Conservation (phyloP, 2,888 invertebrate species). For the Tribolium freemani region DNA sequence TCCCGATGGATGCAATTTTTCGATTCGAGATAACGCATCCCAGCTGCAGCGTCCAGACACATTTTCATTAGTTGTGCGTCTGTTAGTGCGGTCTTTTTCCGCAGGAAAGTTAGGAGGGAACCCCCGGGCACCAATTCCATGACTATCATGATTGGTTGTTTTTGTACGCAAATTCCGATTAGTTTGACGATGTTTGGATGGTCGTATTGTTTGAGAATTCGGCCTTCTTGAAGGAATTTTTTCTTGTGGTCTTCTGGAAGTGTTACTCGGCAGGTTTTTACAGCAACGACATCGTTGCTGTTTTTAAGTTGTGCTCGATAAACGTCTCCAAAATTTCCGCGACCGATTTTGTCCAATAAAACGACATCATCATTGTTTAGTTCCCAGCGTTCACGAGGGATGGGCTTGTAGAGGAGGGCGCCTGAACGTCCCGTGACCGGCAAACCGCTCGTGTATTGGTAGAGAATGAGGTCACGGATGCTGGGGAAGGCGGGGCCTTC, state of each 20-base stretch:
- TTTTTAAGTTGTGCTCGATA: slow-evolving; percentile 90
- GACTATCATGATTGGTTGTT: slow-evolving; percentile 98
- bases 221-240: slow-evolving; percentile 95
- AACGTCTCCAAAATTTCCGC: slow-evolving; percentile 98
- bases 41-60: slow-evolving; percentile 95
- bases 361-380: slow-evolving; percentile 95
- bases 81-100: slow-evolving; percentile 81
- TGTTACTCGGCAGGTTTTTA: slow-evolving; percentile 95
- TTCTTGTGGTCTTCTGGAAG: slow-evolving; percentile 93
- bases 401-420: slow-evolving; percentile 87
- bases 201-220: slow-evolving; percentile 96
- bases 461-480: slow-evolving; percentile 90
- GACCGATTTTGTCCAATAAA: slow-evolving; percentile 92
- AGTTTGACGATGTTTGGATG: slow-evolving; percentile 97
- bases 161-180: slow-evolving; percentile 97
- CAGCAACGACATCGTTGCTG: slow-evolving; percentile 90
- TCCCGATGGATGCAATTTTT: slow-evolving; percentile 97
- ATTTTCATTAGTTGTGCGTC: slow-evolving; percentile 81
- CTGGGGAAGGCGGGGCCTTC: slow-evolving; percentile 95
- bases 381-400: slow-evolving; percentile 94
- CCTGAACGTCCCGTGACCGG: slow-evolving; percentile 95
- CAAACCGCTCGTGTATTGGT: slow-evolving; percentile 88
- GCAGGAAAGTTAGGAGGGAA: slow-evolving; percentile 88
- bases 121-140: slow-evolving; percentile 98
- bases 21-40: slow-evolving; percentile 95